These are phyloP conservation scores for Ariolimax columbianus DNA, from an alignment of 2,888 invertebrate species.

Conservation along the genomic window DNA sequence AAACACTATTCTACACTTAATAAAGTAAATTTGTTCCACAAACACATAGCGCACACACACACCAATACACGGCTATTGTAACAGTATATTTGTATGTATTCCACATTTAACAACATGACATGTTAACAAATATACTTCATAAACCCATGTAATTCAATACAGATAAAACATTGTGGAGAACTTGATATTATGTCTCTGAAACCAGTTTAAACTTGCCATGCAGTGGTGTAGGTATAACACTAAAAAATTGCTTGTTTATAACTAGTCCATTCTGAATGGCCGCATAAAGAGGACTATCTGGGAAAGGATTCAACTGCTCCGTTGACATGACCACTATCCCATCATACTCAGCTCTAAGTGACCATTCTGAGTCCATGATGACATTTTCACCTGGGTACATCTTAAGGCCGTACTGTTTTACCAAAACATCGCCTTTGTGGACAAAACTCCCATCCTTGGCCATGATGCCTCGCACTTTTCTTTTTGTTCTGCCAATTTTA, in stretches of 20 bases:
- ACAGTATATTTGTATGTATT: no score
- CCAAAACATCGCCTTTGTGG: conserved; percentile 73
- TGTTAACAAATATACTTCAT: no score
- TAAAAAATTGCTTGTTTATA: conserved; percentile 88
- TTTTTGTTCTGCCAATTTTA: conserved; percentile 60
- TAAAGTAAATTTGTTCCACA: no score
- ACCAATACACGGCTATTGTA: no score
- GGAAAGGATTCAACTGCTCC: conserved; percentile 88
- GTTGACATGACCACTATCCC: conserved; percentile 90
- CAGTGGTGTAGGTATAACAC: conserved; percentile 88
- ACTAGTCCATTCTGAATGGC: conserved; percentile 83
- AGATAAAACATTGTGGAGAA: background rate
- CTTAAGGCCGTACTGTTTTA: conserved; percentile 71
- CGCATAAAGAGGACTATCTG: conserved; percentile 87
- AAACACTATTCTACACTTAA: no score
- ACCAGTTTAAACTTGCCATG: conserved; percentile 88
- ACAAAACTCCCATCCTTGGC: conserved; percentile 74
- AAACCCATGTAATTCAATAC: background rate
- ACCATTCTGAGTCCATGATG: conserved; percentile 83
- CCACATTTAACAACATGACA: no score
- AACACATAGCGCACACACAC: no score
- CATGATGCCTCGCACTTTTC: conserved; percentile 68
- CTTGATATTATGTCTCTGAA: conserved; percentile 46
- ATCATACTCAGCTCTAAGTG: conserved; percentile 87
- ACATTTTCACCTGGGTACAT: conserved; percentile 78